Evolutionary conservation across 2,113 vertebrate genomes (phyloP), one percentile per base, ranked within the genome.

Genomic region (Alexandromys fortis): DNA sequence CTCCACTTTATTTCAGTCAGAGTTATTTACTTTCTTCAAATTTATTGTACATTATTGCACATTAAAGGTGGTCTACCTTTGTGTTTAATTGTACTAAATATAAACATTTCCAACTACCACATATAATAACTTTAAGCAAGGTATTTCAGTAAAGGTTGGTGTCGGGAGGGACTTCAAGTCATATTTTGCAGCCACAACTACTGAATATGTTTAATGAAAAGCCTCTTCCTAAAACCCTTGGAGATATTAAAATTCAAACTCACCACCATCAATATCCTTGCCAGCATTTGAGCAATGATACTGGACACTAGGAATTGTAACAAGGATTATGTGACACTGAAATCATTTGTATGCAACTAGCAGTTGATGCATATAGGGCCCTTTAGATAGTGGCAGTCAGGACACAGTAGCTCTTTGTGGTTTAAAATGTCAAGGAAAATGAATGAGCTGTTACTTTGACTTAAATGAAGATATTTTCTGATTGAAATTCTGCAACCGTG

Each of bases 381-480:
- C 58, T 95, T 90, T 76, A 91, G 47, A 89, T 77, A 68, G 76
- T 94, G 89, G 33, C 77, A 93, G 72, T 85, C 42, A 85, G 78
- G 83, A 89, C 55, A 89, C 52, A 94, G 79, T 61, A 86, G 73
- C 33, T 67, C 22, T 89, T 79, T 38, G 65, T 89, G 38, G 58
- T 92, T 92, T 79, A 75, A 92, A 95, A 92, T 91, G 72, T 33
- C 73, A 81, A 79, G 47, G 73, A 75, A 90, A 93, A 95, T 86
- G 65, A 94, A 90, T 91, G 79, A 89, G 13, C 19, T 95, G 26
- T 58, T 93, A 70, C 16, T 30, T 86, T 86, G 67, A 95, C 49
- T 87, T 93, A 87, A 82, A 49, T 76, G 58, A 30, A 90, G 72
- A 89, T 8, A 26, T 16, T 95, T 58, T 87, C 52, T 70, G 76